Evolutionary conservation across 1,140 invertebrate species (phyloP).

Genomic region (Aphelinus atriplicis): DNA sequence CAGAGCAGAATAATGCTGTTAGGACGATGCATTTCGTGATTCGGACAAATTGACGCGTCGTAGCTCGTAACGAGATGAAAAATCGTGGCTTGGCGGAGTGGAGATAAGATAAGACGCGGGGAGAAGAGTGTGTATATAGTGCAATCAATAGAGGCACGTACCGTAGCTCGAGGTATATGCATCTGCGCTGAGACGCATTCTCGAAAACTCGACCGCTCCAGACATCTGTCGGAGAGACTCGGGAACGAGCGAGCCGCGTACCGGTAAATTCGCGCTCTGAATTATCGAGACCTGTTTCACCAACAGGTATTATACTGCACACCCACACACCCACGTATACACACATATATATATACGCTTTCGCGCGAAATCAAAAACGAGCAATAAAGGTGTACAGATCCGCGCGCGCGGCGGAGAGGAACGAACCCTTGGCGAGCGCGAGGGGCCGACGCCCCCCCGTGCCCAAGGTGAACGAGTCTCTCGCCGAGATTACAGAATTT

Average conservation of each 20-base stretch:
- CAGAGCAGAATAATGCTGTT: too few species aligned
- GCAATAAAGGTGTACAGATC: slow-evolving; percentile 1
- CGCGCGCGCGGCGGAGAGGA: slow-evolving; percentile 44
- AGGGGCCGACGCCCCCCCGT: slow-evolving; percentile 55
- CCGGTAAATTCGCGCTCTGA: not conserved
- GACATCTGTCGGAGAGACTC: not conserved
- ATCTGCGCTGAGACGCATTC: too few species aligned
- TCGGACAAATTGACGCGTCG: too few species aligned
- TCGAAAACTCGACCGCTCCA: not conserved
- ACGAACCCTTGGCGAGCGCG: slow-evolving; percentile 40
- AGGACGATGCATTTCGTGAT: too few species aligned
- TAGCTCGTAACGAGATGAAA: too few species aligned
- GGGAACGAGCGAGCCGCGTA: not conserved
- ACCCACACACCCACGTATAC: too few species aligned
- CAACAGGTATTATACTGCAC: not conserved
- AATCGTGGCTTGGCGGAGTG: too few species aligned
- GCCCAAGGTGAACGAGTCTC: slow-evolving; percentile 59
- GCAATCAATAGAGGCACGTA: too few species aligned
- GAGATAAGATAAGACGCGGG: too few species aligned
- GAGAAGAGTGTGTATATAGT: too few species aligned
- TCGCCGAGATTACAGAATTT: slow-evolving; percentile 55
- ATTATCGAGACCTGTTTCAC: not conserved
- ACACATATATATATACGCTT: not conserved
- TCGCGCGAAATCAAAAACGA: slow-evolving; percentile 46
- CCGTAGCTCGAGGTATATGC: too few species aligned